phyloP scores from a whole-genome alignment of 2,113 vertebrate genomes.

The Muntiacus muntjak region DNA sequence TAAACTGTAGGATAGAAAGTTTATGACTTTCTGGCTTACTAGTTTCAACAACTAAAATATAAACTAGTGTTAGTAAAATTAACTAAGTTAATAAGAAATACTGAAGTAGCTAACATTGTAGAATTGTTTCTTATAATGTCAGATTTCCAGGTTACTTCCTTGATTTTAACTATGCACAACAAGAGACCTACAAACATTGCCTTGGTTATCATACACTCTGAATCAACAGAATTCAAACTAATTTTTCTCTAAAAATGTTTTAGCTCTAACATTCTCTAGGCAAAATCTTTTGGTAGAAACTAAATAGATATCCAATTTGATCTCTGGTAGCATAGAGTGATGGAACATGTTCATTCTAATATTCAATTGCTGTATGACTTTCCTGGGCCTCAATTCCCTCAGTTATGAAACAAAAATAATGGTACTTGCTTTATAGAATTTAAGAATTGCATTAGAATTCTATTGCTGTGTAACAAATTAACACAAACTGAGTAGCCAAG shows the following conservation, averaged over 20 bases:
- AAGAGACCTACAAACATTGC: neutral
- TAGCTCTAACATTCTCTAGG: neutral
- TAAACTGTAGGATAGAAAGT: neutral
- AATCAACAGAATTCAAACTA: neutral
- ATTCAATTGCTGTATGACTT: neutral
- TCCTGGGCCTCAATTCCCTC: neutral
- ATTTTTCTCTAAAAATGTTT: neutral
- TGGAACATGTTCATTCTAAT: neutral
- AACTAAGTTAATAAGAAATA: neutral
- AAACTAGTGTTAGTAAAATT: neutral
- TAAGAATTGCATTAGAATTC: neutral
- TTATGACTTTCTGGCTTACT: neutral
- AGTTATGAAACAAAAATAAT: neutral
- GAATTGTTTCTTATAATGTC: neutral
- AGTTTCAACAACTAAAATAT: neutral
- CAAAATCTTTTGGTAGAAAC: neutral
- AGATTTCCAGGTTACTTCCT: neutral
- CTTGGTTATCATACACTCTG: neutral
- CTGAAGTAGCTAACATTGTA: neutral
- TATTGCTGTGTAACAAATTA: neutral
- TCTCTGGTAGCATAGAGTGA: neutral
- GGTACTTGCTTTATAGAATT: neutral
- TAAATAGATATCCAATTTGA: neutral
- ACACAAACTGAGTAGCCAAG: neutral
- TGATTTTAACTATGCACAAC: neutral